Base-by-base conservation (phyloP, 2,797 vertebrate genomes). In the Aphelocoma californica region DNA sequence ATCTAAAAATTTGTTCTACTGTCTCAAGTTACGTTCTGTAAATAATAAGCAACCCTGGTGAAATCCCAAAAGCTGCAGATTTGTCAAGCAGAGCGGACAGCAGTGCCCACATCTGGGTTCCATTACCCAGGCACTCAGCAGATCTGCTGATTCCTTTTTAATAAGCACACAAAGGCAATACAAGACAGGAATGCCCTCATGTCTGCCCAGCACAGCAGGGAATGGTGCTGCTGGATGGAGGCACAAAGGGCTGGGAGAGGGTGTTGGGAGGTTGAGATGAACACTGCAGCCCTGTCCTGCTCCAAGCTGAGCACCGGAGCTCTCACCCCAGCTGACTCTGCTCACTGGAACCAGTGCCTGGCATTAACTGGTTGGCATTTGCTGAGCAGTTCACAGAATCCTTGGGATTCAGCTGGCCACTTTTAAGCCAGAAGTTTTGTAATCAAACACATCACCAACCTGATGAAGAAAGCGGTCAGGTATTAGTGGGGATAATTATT, bases 11-110 rank as follows among this genome's bases (percentile, higher is more conserved):
- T 97, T 97, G 97, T 97, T 97, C 97, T 96, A 95, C 96, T 90
- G 91, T 98, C 97, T 98, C 97, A 64, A 96, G 97, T 98, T 98
- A 97, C 96, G 0, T 97, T 97, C 97, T 97, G 97, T 97, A 98
- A 98, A 98, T 97, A 98, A 98, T 84, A 97, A 97, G 97, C 97
- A 97, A 97, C 60, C 45, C 97, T 92, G 97, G 97, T 97, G 97
- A 98, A 97, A 98, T 96, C 92, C 79, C 96, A 89, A 98, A 97
- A 96, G 96, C 95, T 97, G 96, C 94, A 97, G 97, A 97, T 97
- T 84, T 96, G 96, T 95, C 97, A 96, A 97, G 97, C 97, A 89
- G 95, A 97, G 86, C 77, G 47, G 94, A 87, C 54, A 18, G 96
- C 88, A 94, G 82, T 93, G 97, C 97, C 95, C 97, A 97, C 98